These are phyloP conservation scores for Gallinago media DNA, from an alignment of 2,113 vertebrate species.

Conservation along the genomic window DNA sequence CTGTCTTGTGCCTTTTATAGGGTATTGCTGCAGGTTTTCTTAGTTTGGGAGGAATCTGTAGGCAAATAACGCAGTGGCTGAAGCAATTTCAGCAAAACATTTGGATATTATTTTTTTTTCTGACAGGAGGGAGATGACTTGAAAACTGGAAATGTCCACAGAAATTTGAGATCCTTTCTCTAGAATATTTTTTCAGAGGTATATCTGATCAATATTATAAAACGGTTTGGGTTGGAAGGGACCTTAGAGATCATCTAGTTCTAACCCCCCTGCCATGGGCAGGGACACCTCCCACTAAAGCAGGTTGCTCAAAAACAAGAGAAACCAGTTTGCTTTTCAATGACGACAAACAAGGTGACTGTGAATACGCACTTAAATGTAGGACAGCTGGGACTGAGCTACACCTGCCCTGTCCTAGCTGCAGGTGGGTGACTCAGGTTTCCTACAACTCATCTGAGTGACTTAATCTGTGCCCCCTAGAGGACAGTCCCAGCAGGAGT, in stretches of 20 bases:
- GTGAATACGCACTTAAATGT: background rate
- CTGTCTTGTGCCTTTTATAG: accelerated
- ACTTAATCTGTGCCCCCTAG: background rate
- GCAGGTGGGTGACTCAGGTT: background rate
- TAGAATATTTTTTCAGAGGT: background rate
- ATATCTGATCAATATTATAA: background rate
- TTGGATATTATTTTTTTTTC: background rate
- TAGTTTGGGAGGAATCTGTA: background rate
- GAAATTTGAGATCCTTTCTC: background rate
- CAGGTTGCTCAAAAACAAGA: background rate
- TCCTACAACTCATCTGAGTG: background rate
- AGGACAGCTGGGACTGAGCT: background rate
- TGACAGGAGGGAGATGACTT: background rate
- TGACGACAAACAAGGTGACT: background rate
- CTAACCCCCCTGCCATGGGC: too few relatives aligned
- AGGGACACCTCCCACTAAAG: too few relatives aligned
- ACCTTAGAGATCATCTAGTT: too few relatives aligned
- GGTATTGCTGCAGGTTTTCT: background rate
- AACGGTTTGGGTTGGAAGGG: too few relatives aligned
- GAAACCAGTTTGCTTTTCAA: background rate
- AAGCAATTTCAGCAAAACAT: background rate
- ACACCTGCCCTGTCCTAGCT: background rate
- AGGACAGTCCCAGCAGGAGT: background rate
- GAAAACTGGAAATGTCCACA: background rate
- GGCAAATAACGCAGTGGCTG: background rate